Evolutionary conservation across 1,140 invertebrate genomes (phyloP).

Genomic region (Cotesia glomerata): DNA sequence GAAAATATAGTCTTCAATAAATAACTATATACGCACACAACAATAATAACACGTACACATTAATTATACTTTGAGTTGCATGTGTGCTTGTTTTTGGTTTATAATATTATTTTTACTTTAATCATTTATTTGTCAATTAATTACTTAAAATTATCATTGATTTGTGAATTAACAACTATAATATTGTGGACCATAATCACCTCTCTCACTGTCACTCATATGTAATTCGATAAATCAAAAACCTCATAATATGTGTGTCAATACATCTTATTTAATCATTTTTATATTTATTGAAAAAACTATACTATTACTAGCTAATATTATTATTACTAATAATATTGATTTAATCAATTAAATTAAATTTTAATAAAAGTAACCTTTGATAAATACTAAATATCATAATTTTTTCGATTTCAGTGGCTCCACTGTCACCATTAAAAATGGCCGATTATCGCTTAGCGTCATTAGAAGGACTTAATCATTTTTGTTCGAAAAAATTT

Average conservation of each 20-base stretch:
- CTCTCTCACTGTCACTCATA: not conserved
- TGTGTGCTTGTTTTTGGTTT: constrained; percentile 48
- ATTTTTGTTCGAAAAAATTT: constrained; percentile 64
- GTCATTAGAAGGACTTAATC: constrained; percentile 65
- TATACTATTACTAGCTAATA: constrained; percentile 6
- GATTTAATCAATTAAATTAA: too few species aligned
- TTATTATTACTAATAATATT: too few species aligned
- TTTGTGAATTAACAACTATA: not conserved
- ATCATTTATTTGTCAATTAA: not conserved
- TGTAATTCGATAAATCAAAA: not conserved
- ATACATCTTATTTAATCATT: not conserved
- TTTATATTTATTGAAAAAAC: not conserved
- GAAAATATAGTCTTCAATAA: not conserved
- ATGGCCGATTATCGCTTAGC: constrained; percentile 70
- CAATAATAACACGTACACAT: constrained; percentile 46
- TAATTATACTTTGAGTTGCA: constrained; percentile 48
- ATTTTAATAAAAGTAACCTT: too few species aligned
- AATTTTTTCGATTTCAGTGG: constrained; percentile 66
- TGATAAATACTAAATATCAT: not conserved
- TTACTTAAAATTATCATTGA: not conserved
- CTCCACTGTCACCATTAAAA: constrained; percentile 73
- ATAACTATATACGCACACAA: constrained; percentile 45
- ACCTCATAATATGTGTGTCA: not conserved
- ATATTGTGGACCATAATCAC: not conserved
- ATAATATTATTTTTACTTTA: constrained; percentile 12